phyloP scores from a whole-genome alignment of 2,888 invertebrate species.

The Spilosoma lubricipeda region DNA sequence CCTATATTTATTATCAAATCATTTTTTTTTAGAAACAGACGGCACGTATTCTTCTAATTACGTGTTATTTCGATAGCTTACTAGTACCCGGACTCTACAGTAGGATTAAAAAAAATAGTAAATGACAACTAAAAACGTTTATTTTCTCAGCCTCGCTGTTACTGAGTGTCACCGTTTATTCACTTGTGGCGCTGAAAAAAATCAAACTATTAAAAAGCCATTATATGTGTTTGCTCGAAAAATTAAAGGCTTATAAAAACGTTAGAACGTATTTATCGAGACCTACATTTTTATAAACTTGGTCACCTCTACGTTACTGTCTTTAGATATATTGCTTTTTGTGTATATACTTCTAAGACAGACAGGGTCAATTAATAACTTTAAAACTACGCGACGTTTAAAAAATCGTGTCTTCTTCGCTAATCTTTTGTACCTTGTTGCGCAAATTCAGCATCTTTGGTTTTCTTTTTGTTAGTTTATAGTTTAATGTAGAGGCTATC shows the following conservation, averaged over 20 bases:
- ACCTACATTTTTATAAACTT: neutral
- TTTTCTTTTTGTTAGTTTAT: neutral
- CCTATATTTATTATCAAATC: too few species aligned
- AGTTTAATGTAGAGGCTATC: neutral
- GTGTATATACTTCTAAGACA: conserved; percentile 1
- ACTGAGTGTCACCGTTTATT: neutral
- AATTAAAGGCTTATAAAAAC: neutral
- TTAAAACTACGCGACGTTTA: neutral
- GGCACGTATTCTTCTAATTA: too few species aligned
- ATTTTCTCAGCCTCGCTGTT: neutral
- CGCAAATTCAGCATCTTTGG: neutral
- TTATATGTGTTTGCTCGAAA: neutral
- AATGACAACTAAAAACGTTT: neutral
- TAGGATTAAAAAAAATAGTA: too few species aligned
- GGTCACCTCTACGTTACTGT: neutral
- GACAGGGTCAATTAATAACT: conserved; percentile 24
- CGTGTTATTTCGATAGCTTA: too few species aligned
- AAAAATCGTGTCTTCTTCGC: neutral
- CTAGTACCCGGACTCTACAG: too few species aligned
- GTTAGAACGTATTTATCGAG: neutral
- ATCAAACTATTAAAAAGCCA: neutral
- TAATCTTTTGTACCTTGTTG: neutral
- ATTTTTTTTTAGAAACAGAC: too few species aligned
- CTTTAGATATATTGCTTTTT: neutral
- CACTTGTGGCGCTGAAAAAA: neutral